phyloP scores from a whole-genome alignment of 2,113 vertebrate genomes.

The Phyllostomus discolor region DNA sequence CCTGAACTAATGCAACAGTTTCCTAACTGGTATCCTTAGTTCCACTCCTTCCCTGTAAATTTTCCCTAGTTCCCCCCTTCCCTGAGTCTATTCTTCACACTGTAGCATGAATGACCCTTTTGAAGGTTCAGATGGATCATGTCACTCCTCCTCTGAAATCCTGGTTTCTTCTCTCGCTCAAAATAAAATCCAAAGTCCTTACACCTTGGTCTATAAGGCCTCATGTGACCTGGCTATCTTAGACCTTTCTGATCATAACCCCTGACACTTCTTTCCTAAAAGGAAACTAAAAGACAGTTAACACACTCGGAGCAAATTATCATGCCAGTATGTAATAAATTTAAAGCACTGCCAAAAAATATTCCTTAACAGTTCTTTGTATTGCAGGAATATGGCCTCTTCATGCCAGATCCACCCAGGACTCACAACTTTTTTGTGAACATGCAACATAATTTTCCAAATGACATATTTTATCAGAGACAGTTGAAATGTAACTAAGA shows the following conservation, averaged over 20 bases:
- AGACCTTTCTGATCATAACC: neutral
- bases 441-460: neutral
- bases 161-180: neutral
- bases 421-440: neutral
- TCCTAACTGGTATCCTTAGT: neutral
- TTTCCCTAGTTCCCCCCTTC: neutral
- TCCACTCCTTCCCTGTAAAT: neutral
- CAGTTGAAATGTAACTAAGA: neutral
- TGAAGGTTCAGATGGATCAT: neutral
- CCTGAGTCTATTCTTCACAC: neutral
- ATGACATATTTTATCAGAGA: neutral
- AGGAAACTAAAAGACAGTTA: neutral
- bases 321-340: neutral
- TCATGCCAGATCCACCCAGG: neutral
- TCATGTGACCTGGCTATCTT: neutral
- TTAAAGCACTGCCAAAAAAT: neutral
- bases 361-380: neutral
- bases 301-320: neutral
- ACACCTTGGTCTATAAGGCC: neutral
- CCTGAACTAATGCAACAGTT: neutral
- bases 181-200: slow-evolving; percentile 1
- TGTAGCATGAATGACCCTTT: neutral
- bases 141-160: neutral
- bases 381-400: neutral
- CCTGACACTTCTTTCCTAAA: neutral